phyloP scores from a whole-genome alignment of 2,797 vertebrate species.

The Alcedo quadribrachys region DNA sequence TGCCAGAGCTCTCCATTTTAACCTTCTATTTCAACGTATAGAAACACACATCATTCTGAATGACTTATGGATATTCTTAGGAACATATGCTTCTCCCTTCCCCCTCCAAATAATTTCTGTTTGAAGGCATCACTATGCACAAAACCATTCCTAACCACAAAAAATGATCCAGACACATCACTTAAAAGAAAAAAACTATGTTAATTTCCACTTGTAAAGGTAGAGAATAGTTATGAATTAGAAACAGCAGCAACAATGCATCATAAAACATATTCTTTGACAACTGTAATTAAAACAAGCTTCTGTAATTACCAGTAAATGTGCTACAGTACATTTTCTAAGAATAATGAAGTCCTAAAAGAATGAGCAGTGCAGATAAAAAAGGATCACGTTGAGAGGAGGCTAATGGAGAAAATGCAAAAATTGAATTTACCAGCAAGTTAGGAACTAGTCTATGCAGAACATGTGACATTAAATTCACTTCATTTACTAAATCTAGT shows the following conservation, averaged over 20 bases:
- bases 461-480: background rate
- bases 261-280: background rate
- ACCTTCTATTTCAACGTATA: background rate
- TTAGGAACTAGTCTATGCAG: background rate
- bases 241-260: background rate
- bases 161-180: background rate
- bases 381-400: background rate
- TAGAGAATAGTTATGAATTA: background rate
- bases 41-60: background rate
- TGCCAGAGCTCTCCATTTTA: background rate
- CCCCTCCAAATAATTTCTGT: background rate
- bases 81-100: background rate
- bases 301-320: conserved; percentile 48
- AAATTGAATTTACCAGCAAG: background rate
- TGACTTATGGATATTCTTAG: background rate
- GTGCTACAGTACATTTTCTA: conserved; percentile 23
- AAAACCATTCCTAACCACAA: background rate
- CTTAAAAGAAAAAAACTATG: background rate
- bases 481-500: background rate
- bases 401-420: background rate
- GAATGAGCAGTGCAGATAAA: background rate
- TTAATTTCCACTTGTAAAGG: conserved; percentile 29
- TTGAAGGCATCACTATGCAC: background rate
- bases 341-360: conserved; percentile 48
- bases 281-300: conserved; percentile 62